Evolutionary conservation across 2,888 invertebrate species (phyloP), one percentile per base, ranked within the genome.

Genomic region (Ceraclea dissimilis): DNA sequence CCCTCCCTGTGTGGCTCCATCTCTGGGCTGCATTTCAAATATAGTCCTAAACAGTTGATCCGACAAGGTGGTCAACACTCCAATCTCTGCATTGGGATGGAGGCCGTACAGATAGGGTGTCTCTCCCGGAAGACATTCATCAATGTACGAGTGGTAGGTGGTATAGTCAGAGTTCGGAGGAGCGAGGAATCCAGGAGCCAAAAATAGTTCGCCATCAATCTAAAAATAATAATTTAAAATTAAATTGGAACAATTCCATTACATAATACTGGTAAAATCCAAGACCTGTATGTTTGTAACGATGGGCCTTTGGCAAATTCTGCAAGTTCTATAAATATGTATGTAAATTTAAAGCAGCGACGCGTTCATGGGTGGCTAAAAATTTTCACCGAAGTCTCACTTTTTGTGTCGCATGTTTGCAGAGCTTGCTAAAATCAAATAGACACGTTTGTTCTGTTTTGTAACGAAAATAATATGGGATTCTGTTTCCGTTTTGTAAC

Each of bases 61-160:
- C 0, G 93, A 90, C 0, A 87, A 89, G 0, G 86, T 85, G 0
- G 94, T 93, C 52, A 96, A 74, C 67, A 94, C 93, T 48, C 94
- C 94, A 59, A 96, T 94, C 75, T 96, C 95, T 1, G 96, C 93
- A 70, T 96, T 96, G 0, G 93, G 90, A 73, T 96, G 95, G 18
- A 96, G 75, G 0, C 95, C 95, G 66, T 96, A 96, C 16, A 96
- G 76, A 64, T 88, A 83, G 0, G 96, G 95, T 51, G 91, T 90
- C 73, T 96, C 95, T 0, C 86, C 78, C 0, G 95, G 95, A 21
- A 96, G 72, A 65, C 79, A 81, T 62, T 93, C 90, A 66, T 94
- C 93, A 47, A 96, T 86, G 70, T 94, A 95, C 52, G 78, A 71
- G 68, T 95, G 95, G 71, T 95, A 96, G 1, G 90, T 88, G 10